Conservation (phyloP, 2,113 vertebrate species). For the Syngnathoides biaculeatus region DNA sequence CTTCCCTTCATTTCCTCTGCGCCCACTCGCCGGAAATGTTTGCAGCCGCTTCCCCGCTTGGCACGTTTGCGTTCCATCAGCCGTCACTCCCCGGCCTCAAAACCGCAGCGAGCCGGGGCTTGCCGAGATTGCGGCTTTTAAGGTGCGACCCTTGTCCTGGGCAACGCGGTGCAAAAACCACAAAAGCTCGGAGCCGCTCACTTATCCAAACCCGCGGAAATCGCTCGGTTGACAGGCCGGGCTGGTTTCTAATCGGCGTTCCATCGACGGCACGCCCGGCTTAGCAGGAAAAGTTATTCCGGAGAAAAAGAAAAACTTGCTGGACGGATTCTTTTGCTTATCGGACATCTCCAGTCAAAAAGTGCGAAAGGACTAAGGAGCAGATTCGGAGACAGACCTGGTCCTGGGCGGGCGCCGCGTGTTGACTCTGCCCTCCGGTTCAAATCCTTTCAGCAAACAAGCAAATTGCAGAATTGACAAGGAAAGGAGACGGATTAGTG, state of each 20-base stretch:
- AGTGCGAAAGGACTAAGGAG: not conserved
- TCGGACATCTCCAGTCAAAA: not conserved
- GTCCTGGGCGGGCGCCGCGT: not conserved
- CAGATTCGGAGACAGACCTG: not conserved
- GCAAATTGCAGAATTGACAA: not conserved
- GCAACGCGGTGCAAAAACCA: not conserved
- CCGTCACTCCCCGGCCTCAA: too few species aligned
- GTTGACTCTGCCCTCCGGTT: not conserved
- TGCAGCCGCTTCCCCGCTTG: too few species aligned
- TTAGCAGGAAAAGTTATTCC: not conserved
- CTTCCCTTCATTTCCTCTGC: too few species aligned
- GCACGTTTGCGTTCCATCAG: too few species aligned
- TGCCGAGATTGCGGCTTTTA: not conserved
- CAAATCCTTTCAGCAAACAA: not conserved
- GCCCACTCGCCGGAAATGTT: too few species aligned
- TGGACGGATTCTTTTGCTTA: not conserved
- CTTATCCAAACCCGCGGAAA: not conserved
- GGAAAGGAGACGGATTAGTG: not conserved
- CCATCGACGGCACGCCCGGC: not conserved
- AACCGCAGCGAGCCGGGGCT: too few species aligned
- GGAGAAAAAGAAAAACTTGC: fast-evolving
- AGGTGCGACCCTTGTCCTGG: not conserved
- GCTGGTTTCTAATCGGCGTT: not conserved
- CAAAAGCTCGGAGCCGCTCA: not conserved
- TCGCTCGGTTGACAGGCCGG: not conserved